A percentile compares a stretch with the other conserved stretches of the same genome.
Conservation (phyloP, 1,140 invertebrate genomes). For the Orussus abietinus region DNA sequence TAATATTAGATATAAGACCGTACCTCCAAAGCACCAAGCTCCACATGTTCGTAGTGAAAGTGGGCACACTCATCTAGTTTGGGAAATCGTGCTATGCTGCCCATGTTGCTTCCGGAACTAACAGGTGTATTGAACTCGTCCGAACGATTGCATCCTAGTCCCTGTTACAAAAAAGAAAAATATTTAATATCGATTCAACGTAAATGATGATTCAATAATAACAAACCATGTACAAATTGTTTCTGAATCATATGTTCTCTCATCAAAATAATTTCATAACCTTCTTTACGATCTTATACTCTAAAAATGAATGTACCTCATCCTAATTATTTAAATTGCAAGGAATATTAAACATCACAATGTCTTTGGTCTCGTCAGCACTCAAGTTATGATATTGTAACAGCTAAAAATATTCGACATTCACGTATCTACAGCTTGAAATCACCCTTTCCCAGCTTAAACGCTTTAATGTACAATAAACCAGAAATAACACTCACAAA, state of each 20-base stretch:
- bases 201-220: slow-evolving; percentile 15
- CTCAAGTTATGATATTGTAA: too few relatives aligned
- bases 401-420: too few relatives aligned
- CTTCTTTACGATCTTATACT: not conserved
- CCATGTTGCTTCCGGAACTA: slow-evolving; percentile 44
- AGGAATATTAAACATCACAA: too few relatives aligned
- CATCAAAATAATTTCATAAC: not conserved
- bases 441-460: too few relatives aligned
- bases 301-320: too few relatives aligned
- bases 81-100: slow-evolving; percentile 67
- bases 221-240: not conserved
- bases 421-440: too few relatives aligned
- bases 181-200: too few relatives aligned
- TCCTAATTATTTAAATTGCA: too few relatives aligned
- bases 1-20: slow-evolving; percentile 21
- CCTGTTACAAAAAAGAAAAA: slow-evolving; percentile 27
- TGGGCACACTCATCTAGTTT: slow-evolving; percentile 97
- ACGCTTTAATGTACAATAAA: too few relatives aligned
- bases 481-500: too few relatives aligned
- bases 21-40: slow-evolving; percentile 74
- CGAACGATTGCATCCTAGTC: slow-evolving; percentile 36
- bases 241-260: not conserved
- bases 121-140: slow-evolving; percentile 43
- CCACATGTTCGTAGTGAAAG: slow-evolving; percentile 94
- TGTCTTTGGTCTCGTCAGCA: too few relatives aligned